Base-by-base conservation (phyloP, 2,797 vertebrate genomes). In the Chromobotia macracanthus region DNA sequence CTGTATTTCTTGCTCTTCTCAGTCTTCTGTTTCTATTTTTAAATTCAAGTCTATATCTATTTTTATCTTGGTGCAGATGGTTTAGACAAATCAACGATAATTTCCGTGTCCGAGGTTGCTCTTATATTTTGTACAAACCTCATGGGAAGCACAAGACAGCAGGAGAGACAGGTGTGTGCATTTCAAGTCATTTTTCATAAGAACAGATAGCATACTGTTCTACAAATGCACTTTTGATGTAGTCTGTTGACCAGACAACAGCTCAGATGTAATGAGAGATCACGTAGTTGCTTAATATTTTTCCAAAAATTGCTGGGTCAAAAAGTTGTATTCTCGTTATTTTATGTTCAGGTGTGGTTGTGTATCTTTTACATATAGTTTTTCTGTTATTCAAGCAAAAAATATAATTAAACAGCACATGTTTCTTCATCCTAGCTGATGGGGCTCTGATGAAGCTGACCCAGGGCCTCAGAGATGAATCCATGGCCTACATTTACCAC, bases 121-220 rank as follows among this genome's bases (percentile, higher is more conserved):
- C 97, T 0, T 99, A 99, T 86, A 95, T 99, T 89, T 91, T 99
- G 1, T 99, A 99, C 91, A 99, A 99, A 86, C 98, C 97, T 46
- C 95, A 99, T 11, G 98, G 98, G 64, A 99, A 98, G 91, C 97
- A 99, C 91, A 98, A 98, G 93, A 99, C 98, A 2, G 97, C 97
- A 44, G 98, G 98, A 89, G 97, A 99, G 90, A 98, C 97, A 5
- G 97, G 98, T 96, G 89, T 55, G 35, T 81, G 44, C 13, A 63
- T 31, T 31, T 31, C 31, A 31, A 31, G 56, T 35, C 9, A 15
- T 65, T 72, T 80, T 23, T 23, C 50, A 76, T 41, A 21, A 51
- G 31, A 31, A 31, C 31, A 31, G 50, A 63, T 13, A 18, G 28
- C 41, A 48, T 60, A 70, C 23, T 67, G 50, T 41, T 68, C n/a